Base-by-base conservation (phyloP, 2,113 vertebrate genomes). In the Phalacrocorax pelagicus region DNA sequence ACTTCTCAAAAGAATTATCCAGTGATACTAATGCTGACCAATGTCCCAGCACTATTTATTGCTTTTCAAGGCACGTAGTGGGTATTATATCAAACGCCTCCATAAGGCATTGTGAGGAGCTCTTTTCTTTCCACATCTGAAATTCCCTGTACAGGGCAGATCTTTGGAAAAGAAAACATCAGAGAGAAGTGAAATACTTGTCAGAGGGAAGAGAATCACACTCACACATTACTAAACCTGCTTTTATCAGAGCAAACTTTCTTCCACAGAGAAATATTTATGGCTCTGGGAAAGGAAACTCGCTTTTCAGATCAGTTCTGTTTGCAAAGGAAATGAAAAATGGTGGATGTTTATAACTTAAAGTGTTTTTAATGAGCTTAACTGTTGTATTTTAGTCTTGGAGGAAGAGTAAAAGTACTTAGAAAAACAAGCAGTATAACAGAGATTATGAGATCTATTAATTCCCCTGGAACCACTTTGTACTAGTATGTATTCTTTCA, bases 261-360 rank as follows among this genome's bases (percentile, higher is more conserved):
- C 22, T 90, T 77, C 87, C 74, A 51, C 75, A 92, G 88, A 86
- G 67, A 91, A 90, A 92, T 69, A 86, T 38, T 93, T 66, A 90
- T 18, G 0, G 71, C 90, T 92, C 86, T 95, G 83, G 58, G 91
- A 96, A 94, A 97, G 95, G 96, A 98, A 97, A 96, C 82, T 38
- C 47, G 75, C 90, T 97, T 97, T 93, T 87, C 94, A 91, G 94
- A 94, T 87, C 92, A 74, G 51, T 18, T 9, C 47, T 92, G 74
- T 97, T 97, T 84, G 81, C 93, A 96, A 75, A 97, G 96, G 96
- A 98, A 98, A 96, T 74, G 62, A 96, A 96, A 94, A 86, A 63
- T 12, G 27, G 67, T 79, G 83, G 88, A 38, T 95, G 86, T 93
- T 97, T 97, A 85, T 65, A 96, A 94, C 51, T 16, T 67, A 59